Percentiles rank a stretch among this genome's conserved stretches.
Evolutionary conservation across 2,113 vertebrate genomes (phyloP).

Genomic region (Psittacus erithacus): DNA sequence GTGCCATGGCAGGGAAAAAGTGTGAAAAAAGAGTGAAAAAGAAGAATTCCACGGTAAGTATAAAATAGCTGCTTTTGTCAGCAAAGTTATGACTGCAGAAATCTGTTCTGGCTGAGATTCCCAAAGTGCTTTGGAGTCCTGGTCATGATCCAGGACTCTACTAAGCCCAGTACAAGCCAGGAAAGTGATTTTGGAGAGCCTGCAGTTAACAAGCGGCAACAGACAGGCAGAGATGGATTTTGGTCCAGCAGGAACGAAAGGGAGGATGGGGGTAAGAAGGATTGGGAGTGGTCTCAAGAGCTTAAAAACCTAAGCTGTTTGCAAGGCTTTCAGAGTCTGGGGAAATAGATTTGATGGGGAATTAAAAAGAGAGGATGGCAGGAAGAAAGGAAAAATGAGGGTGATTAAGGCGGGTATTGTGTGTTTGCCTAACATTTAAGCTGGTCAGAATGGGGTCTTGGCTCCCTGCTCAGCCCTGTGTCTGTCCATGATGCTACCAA

Average conservation of each 20-base stretch:
- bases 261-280: neutral
- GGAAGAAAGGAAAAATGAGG: neutral
- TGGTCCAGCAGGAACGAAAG: neutral
- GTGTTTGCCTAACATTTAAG: neutral
- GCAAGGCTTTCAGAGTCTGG: neutral
- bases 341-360: neutral
- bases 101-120: neutral
- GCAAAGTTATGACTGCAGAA: neutral
- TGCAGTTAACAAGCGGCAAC: neutral
- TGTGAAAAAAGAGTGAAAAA: neutral
- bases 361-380: neutral
- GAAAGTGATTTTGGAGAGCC: neutral
- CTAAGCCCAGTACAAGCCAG: neutral
- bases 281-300: neutral
- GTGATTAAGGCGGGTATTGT: neutral
- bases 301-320: neutral
- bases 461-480: neutral
- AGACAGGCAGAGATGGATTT: neutral
- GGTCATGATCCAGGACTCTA: neutral
- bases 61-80: neutral
- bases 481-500: neutral
- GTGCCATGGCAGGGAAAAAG: fast-evolving
- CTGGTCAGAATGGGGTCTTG: neutral
- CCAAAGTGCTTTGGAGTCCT: fast-evolving
- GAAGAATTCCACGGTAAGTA: neutral